phyloP scores from a whole-genome alignment of 2,888 invertebrate genomes.

The Trisateles emortualis region DNA sequence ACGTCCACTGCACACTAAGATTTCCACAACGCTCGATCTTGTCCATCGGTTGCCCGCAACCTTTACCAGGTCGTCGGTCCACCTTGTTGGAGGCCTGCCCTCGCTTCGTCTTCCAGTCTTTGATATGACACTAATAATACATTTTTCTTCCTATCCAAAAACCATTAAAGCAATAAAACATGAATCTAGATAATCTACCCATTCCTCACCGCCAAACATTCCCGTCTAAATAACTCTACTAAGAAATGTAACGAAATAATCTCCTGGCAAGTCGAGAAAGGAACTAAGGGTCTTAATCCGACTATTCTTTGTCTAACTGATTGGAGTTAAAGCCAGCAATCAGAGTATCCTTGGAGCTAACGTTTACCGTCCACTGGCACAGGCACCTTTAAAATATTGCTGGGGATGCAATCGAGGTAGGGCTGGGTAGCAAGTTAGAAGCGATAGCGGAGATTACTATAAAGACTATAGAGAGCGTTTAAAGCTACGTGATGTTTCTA shows the following conservation, averaged over 20 bases:
- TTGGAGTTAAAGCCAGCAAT: constrained; percentile 65
- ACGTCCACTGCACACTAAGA: too few species aligned
- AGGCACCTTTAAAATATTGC: constrained; percentile 62
- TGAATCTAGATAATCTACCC: background rate
- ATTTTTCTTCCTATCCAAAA: too few species aligned
- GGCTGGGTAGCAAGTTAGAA: constrained; percentile 20
- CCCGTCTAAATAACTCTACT: background rate
- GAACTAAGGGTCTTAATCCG: constrained; percentile 55
- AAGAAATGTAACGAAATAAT: constrained; percentile 22
- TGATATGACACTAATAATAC: too few species aligned
- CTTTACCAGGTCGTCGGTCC: too few species aligned
- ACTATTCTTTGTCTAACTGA: constrained; percentile 64
- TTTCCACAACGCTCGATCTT: too few species aligned
- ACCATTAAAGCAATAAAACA: background rate
- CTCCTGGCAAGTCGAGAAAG: constrained; percentile 19
- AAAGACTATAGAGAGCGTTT: too few species aligned
- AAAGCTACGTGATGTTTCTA: too few species aligned
- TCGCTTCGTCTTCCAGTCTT: too few species aligned
- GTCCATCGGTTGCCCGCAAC: too few species aligned
- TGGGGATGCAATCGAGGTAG: constrained; percentile 32
- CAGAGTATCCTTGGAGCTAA: constrained; percentile 48
- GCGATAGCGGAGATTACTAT: background rate
- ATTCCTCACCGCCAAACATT: background rate
- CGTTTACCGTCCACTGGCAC: constrained; percentile 50
- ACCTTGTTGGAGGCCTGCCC: too few species aligned